Conservation (phyloP, 1,140 invertebrate species). For the Pinna nobilis region DNA sequence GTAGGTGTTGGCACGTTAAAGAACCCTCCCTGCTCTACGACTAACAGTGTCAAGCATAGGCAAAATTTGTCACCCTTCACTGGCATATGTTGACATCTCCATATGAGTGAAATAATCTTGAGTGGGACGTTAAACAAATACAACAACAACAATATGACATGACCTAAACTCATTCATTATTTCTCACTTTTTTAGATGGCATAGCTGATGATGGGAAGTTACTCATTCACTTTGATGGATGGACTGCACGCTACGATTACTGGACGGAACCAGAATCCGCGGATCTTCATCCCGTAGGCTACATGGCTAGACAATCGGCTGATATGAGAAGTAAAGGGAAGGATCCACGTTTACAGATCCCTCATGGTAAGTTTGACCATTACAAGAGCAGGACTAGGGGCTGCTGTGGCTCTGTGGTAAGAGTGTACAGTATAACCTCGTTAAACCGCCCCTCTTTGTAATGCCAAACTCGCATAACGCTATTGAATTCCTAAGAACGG, state of each 20-base stretch:
- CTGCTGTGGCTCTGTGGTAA: background rate
- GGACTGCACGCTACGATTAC: constrained; percentile 52
- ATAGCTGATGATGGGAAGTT: constrained; percentile 41
- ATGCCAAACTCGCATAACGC: too few relatives aligned
- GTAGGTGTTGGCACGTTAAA: too few relatives aligned
- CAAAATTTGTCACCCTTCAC: too few relatives aligned
- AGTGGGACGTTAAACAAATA: too few relatives aligned
- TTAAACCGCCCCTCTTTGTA: too few relatives aligned
- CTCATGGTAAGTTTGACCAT: constrained; percentile 8
- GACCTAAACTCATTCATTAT: background rate
- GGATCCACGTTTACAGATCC: constrained; percentile 39
- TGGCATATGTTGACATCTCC: too few relatives aligned
- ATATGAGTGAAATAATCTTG: too few relatives aligned
- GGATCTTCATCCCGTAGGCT: constrained; percentile 53
- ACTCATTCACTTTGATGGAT: constrained; percentile 61
- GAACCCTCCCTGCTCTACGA: too few relatives aligned
- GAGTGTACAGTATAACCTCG: background rate
- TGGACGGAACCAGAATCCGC: constrained; percentile 35
- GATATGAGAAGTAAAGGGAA: constrained; percentile 11
- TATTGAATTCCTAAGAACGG: background rate
- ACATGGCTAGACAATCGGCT: constrained; percentile 27
- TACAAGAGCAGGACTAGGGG: background rate
- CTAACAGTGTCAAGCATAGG: too few relatives aligned
- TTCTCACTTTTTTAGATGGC: constrained; percentile 37
- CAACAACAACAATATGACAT: too few relatives aligned